These are phyloP conservation scores for Cotesia chilonis DNA, from an alignment of 1,140 invertebrate genomes.

Conservation along the genomic window DNA sequence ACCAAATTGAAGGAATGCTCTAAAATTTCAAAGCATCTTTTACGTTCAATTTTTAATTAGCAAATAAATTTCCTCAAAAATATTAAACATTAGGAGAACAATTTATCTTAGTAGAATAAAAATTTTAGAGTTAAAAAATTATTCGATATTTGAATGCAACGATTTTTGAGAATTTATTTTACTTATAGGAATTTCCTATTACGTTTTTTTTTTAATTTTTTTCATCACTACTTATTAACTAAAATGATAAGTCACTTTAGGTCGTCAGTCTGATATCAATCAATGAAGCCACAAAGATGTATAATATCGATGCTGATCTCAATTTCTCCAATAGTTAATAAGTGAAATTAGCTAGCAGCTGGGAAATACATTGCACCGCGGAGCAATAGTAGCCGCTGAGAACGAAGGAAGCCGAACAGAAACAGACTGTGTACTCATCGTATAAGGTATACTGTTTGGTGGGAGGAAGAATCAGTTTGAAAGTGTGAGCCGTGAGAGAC, in stretches of 20 bases:
- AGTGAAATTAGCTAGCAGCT: slow-evolving; percentile 42
- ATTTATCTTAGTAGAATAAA: too few relatives aligned
- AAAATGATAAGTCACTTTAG: neutral
- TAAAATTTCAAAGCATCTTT: neutral
- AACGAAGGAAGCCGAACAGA: slow-evolving; percentile 25
- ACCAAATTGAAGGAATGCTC: neutral
- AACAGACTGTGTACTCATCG: slow-evolving; percentile 42
- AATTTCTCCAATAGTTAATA: slow-evolving; percentile 48
- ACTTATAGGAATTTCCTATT: too few relatives aligned
- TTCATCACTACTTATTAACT: neutral
- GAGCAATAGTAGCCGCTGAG: slow-evolving; percentile 35
- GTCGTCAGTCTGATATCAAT: slow-evolving; percentile 15
- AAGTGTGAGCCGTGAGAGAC: slow-evolving; percentile 51
- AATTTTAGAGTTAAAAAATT: too few relatives aligned
- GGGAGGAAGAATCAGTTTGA: slow-evolving; percentile 56
- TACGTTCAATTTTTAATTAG: neutral
- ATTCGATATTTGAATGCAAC: too few relatives aligned
- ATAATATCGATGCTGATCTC: slow-evolving; percentile 41
- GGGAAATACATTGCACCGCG: neutral
- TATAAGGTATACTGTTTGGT: slow-evolving; percentile 52
- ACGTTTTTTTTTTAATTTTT: too few relatives aligned
- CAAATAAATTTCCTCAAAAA: neutral
- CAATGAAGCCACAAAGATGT: slow-evolving; percentile 18
- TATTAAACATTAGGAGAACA: too few relatives aligned
- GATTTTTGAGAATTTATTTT: too few relatives aligned